Base-by-base conservation (phyloP, 2,888 invertebrate species). In the Drosophila mulleri region DNA sequence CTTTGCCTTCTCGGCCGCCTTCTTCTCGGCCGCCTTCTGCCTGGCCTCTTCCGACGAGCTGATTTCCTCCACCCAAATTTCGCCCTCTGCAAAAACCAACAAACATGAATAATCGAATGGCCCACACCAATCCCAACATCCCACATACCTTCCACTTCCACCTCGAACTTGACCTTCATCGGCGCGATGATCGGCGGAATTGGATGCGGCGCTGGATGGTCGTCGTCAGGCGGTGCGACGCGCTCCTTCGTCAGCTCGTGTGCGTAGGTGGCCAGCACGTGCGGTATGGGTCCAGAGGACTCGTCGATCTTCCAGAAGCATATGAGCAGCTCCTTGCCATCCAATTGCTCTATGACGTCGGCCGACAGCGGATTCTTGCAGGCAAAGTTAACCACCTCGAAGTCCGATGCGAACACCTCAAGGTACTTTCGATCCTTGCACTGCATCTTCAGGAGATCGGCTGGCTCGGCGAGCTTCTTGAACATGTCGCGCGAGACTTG, bases 231-330 rank as follows among this genome's bases (percentile, higher is more conserved):
- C 1, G 86, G 89, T 5, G 86, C 85, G 5, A 79, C 61, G 1
- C 85, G 74, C 3, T 85, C 82, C 5, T 83, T 84, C 1, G 90
- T 92, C 20, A 93, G 67, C 12, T 91, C 90, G 16, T 88, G 70
- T 0, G 89, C 90, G 59, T 91, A 92, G 4, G 75, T 61, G 2
- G 75, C 58, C 14, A 93, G 74, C 1, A 89, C 79, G 5, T 90
- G 84, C 3, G 89, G 84, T 41, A 92, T 75, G 2, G 78, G 52
- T 1, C 83, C 82, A 4, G 83, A 59, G 16, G 83, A 67, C 11
- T 88, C 88, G 14, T 91, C 92, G 23, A 91, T 70, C 79, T 93
- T 93, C 93, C 93, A 93, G 67, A 89, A 91, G 47, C 92, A 91
- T n/a, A 90, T 54, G 2, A 93, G 76, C 53, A 92, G 61, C 58